phyloP scores from a whole-genome alignment of 2,797 vertebrate species.

The Siniperca obscura region DNA sequence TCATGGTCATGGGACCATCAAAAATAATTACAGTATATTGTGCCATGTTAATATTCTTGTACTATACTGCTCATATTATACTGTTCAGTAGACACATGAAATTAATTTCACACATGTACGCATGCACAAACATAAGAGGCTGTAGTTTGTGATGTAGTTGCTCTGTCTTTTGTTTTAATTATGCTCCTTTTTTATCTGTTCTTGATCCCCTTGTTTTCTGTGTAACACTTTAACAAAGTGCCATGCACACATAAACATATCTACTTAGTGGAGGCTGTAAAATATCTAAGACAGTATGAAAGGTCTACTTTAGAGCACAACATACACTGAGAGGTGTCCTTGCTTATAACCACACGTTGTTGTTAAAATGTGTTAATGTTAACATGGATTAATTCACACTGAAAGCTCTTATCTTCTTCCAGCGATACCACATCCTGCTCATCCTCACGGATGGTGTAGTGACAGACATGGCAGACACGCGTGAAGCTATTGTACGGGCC shows the following conservation, averaged over 20 bases:
- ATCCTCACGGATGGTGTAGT: slow-evolving; percentile 96
- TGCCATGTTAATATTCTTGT: slow-evolving; percentile 9
- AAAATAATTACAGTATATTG: slow-evolving; percentile 6
- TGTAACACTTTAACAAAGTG: slow-evolving; percentile 30
- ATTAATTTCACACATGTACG: slow-evolving; percentile 17
- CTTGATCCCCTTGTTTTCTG: slow-evolving; percentile 14
- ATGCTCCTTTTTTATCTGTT: background rate
- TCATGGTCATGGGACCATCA: background rate
- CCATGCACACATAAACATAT: slow-evolving; percentile 3
- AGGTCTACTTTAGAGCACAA: slow-evolving; percentile 38
- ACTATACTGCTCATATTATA: slow-evolving; percentile 6
- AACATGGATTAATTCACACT: slow-evolving; percentile 40
- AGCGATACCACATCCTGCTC: slow-evolving; percentile 96
- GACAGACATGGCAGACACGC: slow-evolving; percentile 94
- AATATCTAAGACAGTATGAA: slow-evolving; percentile 48
- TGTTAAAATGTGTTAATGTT: slow-evolving; percentile 41
- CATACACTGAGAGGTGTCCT: slow-evolving; percentile 41
- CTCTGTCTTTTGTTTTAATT: slow-evolving; percentile 10
- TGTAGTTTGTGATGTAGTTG: slow-evolving; percentile 1
- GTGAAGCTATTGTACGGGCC: slow-evolving; percentile 93
- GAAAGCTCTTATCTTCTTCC: slow-evolving; percentile 59
- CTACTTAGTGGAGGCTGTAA: slow-evolving; percentile 29
- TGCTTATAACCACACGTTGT: slow-evolving; percentile 32
- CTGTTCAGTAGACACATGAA: slow-evolving; percentile 6
- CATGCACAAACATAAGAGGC: background rate